Evolutionary conservation across 2,888 invertebrate genomes (phyloP).

Genomic region (Platycnemis pennipes): DNA sequence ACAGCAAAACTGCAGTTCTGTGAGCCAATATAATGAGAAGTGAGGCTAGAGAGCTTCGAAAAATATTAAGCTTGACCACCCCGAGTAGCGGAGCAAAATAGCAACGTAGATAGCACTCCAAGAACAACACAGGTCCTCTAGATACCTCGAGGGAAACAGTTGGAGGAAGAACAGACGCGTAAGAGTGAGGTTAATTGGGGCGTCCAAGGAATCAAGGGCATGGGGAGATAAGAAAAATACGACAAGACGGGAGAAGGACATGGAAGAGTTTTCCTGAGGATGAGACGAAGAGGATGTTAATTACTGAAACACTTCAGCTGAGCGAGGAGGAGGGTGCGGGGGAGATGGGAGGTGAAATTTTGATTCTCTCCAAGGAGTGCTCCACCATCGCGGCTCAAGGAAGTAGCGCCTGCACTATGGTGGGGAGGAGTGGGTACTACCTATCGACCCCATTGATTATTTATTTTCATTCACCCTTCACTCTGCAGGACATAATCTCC

Average conservation of each 20-base stretch:
- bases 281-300: constrained; percentile 48
- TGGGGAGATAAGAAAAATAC: neutral
- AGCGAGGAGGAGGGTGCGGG: neutral
- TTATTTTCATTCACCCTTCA: neutral
- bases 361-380: neutral
- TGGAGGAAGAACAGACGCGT: neutral
- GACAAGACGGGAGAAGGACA: neutral
- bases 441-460: constrained; percentile 57
- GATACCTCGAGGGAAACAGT: neutral
- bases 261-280: neutral
- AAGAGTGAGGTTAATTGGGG: neutral
- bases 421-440: neutral
- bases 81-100: neutral
- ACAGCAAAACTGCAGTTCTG: too few relatives aligned
- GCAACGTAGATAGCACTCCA: neutral
- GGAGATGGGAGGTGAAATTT: neutral
- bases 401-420: neutral
- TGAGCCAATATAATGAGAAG: too few relatives aligned
- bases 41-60: too few relatives aligned
- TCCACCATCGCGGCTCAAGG: neutral
- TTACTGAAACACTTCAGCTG: constrained; percentile 42
- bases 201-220: neutral
- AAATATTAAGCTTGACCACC: neutral
- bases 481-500: neutral
- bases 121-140: neutral